Base-by-base conservation (phyloP, 2,797 vertebrate genomes). In the Telmatherina bonti region DNA sequence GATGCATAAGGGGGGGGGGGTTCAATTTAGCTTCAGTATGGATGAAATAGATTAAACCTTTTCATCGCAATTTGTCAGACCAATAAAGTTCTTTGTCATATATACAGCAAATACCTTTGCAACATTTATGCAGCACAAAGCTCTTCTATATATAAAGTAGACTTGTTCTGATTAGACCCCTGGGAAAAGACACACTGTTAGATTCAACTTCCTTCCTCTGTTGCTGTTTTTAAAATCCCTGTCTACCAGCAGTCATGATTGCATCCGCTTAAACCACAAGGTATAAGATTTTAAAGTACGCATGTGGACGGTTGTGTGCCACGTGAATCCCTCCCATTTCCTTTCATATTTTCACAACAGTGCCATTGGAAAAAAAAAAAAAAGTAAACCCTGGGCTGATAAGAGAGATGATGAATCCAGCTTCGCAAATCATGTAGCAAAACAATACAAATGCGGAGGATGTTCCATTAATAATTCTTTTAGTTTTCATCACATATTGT, bases 151-250 rank as follows among this genome's bases (percentile, higher is more conserved):
- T 30, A 4, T 52, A 27, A 26, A 11, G 24, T 24, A 5, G 3
- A 33, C 47, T 8, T 49, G 22, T 15, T 52, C n/a, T 52, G n/a
- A 15, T 27, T 29, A 16, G 3, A 53, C 26, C 27, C 27, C 26
- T 29, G 26, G 15, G 52, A 53, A 8, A 30, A 29, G 52, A 29
- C 52, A 29, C 7, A 29, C 13, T 53, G 9, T 29, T 27, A 53
- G 24, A 16, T 29, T 53, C 15, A 18, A 29, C 27, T 53, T 53
- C 52, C 52, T 53, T 53, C 52, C 51, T 53, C 13, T 18, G 52
- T 53, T 16, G 15, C 49, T 64, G 24, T 43, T 77, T 79, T 70
- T 70, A 73, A 72, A 64, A 24, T 67, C 70, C 58, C 69, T n/a
- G n/a, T 75, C 71, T 20, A 35, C 60, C 64, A 56, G 60, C 49